Percentiles rank a stretch among this genome's conserved stretches.
Evolutionary conservation across 1,140 invertebrate species (phyloP).

Genomic region (Leptinotarsa texana): DNA sequence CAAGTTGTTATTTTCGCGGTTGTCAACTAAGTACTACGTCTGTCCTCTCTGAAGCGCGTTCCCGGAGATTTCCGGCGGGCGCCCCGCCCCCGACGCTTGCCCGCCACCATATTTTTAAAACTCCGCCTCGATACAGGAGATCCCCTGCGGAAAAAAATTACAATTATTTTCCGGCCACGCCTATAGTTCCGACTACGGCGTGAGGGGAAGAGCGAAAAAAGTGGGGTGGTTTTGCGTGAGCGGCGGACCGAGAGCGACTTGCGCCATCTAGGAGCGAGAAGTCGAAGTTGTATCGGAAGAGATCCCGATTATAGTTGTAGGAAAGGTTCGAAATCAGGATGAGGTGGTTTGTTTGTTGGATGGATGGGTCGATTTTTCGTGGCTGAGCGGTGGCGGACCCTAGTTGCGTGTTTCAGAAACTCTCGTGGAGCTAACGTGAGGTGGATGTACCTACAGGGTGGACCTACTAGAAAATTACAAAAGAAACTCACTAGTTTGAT

Average conservation of each 20-base stretch:
- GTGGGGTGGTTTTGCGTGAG: slow-evolving; percentile 11
- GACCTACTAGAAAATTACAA: background rate
- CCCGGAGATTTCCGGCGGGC: slow-evolving; percentile 22
- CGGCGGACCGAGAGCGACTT: background rate
- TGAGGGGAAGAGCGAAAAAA: slow-evolving; percentile 21
- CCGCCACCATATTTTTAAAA: slow-evolving; percentile 30
- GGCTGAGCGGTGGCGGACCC: background rate
- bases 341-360: background rate
- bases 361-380: background rate
- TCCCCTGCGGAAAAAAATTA: slow-evolving; percentile 25
- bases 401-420: background rate
- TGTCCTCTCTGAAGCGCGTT: slow-evolving; percentile 1
- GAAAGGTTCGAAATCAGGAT: background rate
- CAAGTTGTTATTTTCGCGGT: slow-evolving; percentile 19
- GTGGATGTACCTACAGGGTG: background rate
- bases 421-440: background rate
- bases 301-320: background rate
- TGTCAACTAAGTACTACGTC: slow-evolving; percentile 9
- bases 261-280: background rate
- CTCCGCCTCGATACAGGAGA: slow-evolving; percentile 22
- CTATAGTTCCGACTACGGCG: slow-evolving; percentile 4
- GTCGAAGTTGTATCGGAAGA: slow-evolving; percentile 6
- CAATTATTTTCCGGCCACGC: slow-evolving; percentile 24
- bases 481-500: too few species aligned
- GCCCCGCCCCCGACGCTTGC: slow-evolving; percentile 14